A percentile compares a stretch with the other conserved stretches of the same genome.
Evolutionary conservation across 1,140 invertebrate species (phyloP).

Genomic region (Sinonovacula constricta): DNA sequence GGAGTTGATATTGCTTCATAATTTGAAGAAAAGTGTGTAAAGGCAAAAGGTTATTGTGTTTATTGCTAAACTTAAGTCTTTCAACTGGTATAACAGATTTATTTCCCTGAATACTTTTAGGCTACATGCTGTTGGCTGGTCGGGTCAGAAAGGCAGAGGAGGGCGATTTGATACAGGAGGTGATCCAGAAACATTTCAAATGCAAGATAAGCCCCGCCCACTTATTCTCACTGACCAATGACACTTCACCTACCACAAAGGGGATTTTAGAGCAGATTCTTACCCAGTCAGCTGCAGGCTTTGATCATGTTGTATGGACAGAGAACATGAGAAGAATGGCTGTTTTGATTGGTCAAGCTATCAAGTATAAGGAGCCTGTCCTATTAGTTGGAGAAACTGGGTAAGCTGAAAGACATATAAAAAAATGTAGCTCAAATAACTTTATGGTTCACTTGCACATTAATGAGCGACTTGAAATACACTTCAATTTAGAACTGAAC

Average conservation of each 20-base stretch:
- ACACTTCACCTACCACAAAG: conserved; percentile 88
- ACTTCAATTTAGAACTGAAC: too few relatives aligned
- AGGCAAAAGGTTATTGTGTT: too few relatives aligned
- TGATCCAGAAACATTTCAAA: conserved; percentile 92
- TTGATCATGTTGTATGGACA: conserved; percentile 95
- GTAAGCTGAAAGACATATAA: conserved; percentile 64
- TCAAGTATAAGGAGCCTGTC: conserved; percentile 95
- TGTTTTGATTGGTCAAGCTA: conserved; percentile 92
- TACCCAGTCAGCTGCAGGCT: conserved; percentile 73
- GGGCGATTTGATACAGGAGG: conserved; percentile 84
- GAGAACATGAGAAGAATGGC: conserved; percentile 93
- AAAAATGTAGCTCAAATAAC: conserved; percentile 1
- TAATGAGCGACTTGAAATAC: too few relatives aligned
- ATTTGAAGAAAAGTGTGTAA: too few relatives aligned
- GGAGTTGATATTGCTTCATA: too few relatives aligned
- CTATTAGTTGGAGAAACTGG: conserved; percentile 98
- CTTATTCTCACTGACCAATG: conserved; percentile 87
- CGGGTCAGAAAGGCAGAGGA: conserved; percentile 93
- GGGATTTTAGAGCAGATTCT: conserved; percentile 85
- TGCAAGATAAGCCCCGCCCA: conserved; percentile 85
- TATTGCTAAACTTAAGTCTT: too few relatives aligned
- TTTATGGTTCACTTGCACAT: neutral
- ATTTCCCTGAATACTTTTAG: too few relatives aligned
- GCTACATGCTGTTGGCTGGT: conserved; percentile 95
- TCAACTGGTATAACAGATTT: too few relatives aligned